Base-by-base conservation (phyloP, 1,140 invertebrate species). In the Bradynema listronoti region DNA sequence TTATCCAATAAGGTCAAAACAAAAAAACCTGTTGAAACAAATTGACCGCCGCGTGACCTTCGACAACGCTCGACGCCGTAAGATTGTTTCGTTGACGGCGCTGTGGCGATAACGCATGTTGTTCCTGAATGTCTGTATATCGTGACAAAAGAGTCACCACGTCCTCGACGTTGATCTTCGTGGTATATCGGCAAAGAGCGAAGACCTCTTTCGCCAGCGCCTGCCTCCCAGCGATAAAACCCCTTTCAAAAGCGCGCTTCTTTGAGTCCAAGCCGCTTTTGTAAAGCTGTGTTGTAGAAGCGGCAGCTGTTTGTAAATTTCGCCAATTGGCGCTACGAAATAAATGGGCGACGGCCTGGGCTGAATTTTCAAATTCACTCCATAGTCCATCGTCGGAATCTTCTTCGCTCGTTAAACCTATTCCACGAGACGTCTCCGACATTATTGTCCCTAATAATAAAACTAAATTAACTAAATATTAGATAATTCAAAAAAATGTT, bases 231-330 rank as follows among this genome's bases (percentile, higher is more conserved):
- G 46, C 56, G 9, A 53, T 41, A 30, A 69, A 64, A 27, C 71
- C 71, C 22, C 61, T 71, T 14, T 73, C 71, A 41, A 61, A 72
- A 9, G 73, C 72, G 22, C 73, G 53, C 32, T 74, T 73, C 30
- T 65, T 60, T 2, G 43, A 42, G 30, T 73, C 71, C n/a, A 66
- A 33, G 36, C 73, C 59, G 30, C 43, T 64, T 36, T 76, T 71
- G 33, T 76, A 76, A n/a, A 73, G 50, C 43, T 76, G 72, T n/a
- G 71, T 73, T 1, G 71, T 74, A 24, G 55, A 51, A 25, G 59
- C 71, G 16, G 71, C 71, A 11, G 71, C 63, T 1, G 62, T 47
- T 46, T 77, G 65, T 7, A 75, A 46, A 32, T 56, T 68, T 39
- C 61, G 54, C 72, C 72, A 76, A 46, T 58, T 57, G 19, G 54